phyloP scores from a whole-genome alignment of 2,113 vertebrate genomes.

The Clupea harengus region DNA sequence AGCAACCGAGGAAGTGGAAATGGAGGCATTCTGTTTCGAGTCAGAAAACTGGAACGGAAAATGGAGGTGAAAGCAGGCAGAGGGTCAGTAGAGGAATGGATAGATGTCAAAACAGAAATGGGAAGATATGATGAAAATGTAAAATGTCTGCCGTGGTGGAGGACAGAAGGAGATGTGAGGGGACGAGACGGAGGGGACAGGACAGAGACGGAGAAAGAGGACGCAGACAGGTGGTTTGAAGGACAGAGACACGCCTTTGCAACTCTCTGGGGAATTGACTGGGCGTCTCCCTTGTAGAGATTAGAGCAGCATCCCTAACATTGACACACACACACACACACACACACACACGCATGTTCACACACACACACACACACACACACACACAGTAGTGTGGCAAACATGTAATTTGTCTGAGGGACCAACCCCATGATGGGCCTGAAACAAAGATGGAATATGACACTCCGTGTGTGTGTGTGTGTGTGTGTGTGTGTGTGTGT shows the following conservation, averaged over 20 bases:
- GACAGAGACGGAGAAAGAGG: neutral
- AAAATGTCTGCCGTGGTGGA: neutral
- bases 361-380: neutral
- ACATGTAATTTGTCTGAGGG: slow-evolving; percentile 20
- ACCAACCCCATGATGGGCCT: neutral
- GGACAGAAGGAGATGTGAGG: neutral
- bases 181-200: neutral
- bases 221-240: slow-evolving; percentile 37
- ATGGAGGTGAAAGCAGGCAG: neutral
- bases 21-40: neutral
- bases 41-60: neutral
- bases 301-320: neutral
- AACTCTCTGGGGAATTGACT: neutral
- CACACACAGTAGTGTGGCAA: neutral
- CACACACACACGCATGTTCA: neutral
- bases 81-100: neutral
- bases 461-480: neutral
- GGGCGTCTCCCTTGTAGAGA: slow-evolving; percentile 5
- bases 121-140: neutral
- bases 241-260: slow-evolving; percentile 26
- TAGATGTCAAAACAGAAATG: neutral
- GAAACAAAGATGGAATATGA: slow-evolving; percentile 3
- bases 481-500: slow-evolving; percentile 35
- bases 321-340: neutral
- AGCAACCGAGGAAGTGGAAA: neutral